Base-by-base conservation (phyloP, 30 jellyfish, hydroid and myxozoan species). In the Clytia hemisphaerica region DNA sequence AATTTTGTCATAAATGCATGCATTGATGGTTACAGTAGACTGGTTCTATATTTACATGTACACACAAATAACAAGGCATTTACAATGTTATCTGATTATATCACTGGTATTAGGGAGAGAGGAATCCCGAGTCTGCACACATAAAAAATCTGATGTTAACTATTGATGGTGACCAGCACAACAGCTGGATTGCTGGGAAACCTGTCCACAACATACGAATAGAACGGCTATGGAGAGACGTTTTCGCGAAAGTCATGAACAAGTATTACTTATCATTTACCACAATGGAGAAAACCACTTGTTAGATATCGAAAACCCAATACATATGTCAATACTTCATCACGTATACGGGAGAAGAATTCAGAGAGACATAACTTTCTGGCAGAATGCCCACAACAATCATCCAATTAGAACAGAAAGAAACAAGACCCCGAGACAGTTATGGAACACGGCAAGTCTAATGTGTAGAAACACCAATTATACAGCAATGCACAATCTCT, bases 1-100 rank as follows among this genome's bases (percentile, higher is more conserved):
- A n/a, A n/a, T n/a, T n/a, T n/a, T 24, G 80, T 68, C 50, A 47
- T 68, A 6, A 21, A 68, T 68, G 80, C 53, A 22, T 69, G 73
- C 25, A 49, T 49, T 6, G 63, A 49, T 49, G 63, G 63, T 4
- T 49, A 49, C 18, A n/a, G 5, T 6, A 6, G 63, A 4, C 5
- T 6, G 14, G 25, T 49, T 4, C 5, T 49, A 4, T 49, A 49
- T 16, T 49, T 49, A 50, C 44, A 58, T 28, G 55, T 25, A 2
- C 15, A 47, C 30, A 58, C 72, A 0, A 58, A 58, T 27, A 58
- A 58, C 53, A 58, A 50, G 34, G 72, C 55, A 16, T 44, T 24
- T 42, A 19, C 68, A 27, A 71, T 71, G 16, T 31, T 68, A 46
- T 27, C 46, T 26, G 32, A 26, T 26, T 55, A 26, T 24, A 55